Base-by-base conservation (phyloP, 2,113 vertebrate genomes). In the Motacilla tschutschensis region DNA sequence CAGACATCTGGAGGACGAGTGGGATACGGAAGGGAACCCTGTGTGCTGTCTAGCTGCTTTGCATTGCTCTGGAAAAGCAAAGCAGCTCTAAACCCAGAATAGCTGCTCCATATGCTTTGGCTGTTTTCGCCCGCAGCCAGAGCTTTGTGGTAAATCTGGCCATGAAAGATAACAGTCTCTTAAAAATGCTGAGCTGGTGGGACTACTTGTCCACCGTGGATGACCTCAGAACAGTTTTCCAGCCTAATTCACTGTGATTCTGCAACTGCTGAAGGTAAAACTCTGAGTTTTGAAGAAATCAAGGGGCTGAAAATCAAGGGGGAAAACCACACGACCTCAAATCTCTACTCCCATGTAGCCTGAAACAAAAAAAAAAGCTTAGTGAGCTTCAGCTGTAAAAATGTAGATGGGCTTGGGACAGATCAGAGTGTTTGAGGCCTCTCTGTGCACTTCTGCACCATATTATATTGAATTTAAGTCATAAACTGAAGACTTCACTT, bases 91-190 rank as follows among this genome's bases (percentile, higher is more conserved):
- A 82, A 81, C 92, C 78, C 75, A 88, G 83, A 90, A 93, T 92
- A 92, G 89, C 57, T 90, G 60, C 69, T 82, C 90, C 91, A 87
- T 94, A 90, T 92, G 92, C 81, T 93, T 47, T 40, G 54, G 59
- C 71, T 93, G 85, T 73, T 90, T 92, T 85, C 0, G 2, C 78
- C 57, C 0, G 8, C 84, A 92, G 86, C 64, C 79, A 53, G 69
- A 93, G 50, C 41, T 71, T 73, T 65, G 29, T 82, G 81, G 86
- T 90, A 82, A 90, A 91, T 86, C 78, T 82, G 72, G 31, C 64
- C 41, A 6, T 25, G 69, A 86, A 84, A 84, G 40, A 57, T 31
- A 90, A 79, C 9, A 72, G 57, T 19, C 10, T 76, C 72, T 60
- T 51, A 67, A 74, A 82, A 88, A 64, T 76, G 64, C 44, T 77